Evolutionary conservation across 2,888 invertebrate genomes (phyloP), one percentile per base, ranked within the genome.

Genomic region (Philaethria dido): DNA sequence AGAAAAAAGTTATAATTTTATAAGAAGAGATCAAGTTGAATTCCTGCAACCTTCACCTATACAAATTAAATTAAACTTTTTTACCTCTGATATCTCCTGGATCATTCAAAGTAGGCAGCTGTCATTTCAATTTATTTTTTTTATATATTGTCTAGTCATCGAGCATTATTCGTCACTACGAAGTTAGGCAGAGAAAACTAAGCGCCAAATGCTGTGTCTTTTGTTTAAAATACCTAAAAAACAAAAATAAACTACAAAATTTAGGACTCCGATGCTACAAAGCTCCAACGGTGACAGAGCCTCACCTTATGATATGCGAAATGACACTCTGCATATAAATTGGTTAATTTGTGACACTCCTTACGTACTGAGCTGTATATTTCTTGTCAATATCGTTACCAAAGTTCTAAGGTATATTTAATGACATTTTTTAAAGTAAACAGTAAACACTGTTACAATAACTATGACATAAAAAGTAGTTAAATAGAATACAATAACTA

Each of bases 301-400:
- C 50, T 50, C 39, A 39, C 22, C 54, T 20, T 54, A 54, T 36
- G 39, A 57, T n/a, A 57, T 57, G 20, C 39, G 39, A 39, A 39
- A 39, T 57, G 14, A n/a, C 14, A 33, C 9, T 8, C n/a, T 57
- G 55, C 39, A 57, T 42, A 42, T 57, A 57, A 57, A 57, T 57
- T 57, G 57, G 22, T 39, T 20, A 39, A 20, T 55, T 55, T 55
- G 55, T 4, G 3, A 55, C 55, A 39, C 39, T 36, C 9, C 55
- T 55, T 13, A 55, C 18, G 20, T 39, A 39, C 20, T n/a, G 16
- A 20, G 20, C 39, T 55, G 55, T 39, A 39, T 39, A 55, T 55
- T 39, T 36, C 20, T 36, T 36, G 36, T 25, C 50, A 50, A 29
- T 50, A 52, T 52, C 13, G 4, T 16, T 9, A 52, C 29, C 16